Evolutionary conservation across 2,888 invertebrate species (phyloP).

Genomic region (Dryobota labecula): DNA sequence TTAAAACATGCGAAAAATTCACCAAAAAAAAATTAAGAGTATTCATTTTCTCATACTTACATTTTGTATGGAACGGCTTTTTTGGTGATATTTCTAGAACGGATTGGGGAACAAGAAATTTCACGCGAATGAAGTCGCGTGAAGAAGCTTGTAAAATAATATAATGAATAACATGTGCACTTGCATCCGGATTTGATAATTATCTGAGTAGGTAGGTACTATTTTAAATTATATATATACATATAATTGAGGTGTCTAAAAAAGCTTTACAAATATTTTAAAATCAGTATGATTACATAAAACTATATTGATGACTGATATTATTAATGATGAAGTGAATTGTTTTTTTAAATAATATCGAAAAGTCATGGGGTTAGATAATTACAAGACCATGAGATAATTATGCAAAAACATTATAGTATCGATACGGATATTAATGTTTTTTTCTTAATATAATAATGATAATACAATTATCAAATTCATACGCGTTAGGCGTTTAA

Average conservation of each 20-base stretch:
- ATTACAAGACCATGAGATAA: constrained; percentile 39
- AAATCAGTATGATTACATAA: constrained; percentile 4
- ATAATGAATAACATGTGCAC: not conserved
- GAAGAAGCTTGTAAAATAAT: no score
- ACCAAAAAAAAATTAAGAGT: no score
- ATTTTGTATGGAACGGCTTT: no score
- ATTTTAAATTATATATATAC: no score
- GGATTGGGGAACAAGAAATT: no score
- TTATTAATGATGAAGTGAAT: constrained; percentile 25
- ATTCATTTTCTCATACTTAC: no score
- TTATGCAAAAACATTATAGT: constrained; percentile 37
- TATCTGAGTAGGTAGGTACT: no score
- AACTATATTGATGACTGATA: not conserved
- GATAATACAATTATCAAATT: constrained; percentile 35
- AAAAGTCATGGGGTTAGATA: constrained; percentile 32
- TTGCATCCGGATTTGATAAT: not conserved
- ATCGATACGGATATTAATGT: constrained; percentile 26
- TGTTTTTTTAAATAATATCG: constrained; percentile 26
- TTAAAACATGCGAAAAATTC: no score
- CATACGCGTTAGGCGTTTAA: constrained; percentile 15
- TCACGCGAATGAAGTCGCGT: no score
- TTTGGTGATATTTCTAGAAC: no score
- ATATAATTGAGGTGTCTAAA: not conserved
- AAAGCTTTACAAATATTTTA: not conserved
- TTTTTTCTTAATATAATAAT: constrained; percentile 27